phyloP scores from a whole-genome alignment of 2,888 invertebrate species.

The Bellardia pandia region DNA sequence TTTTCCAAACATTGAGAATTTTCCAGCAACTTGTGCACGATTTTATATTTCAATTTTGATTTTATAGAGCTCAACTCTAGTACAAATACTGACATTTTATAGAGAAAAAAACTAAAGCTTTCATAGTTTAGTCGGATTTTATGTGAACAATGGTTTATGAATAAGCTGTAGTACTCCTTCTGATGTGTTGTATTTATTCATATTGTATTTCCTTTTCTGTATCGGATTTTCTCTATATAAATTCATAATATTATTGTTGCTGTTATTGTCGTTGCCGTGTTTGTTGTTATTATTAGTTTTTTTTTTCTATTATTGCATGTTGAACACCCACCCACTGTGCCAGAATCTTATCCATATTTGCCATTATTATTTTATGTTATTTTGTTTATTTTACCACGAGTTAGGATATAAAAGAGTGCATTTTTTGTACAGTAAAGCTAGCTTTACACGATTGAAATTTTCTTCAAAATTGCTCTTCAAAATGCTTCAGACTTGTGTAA shows the following conservation, averaged over 20 bases:
- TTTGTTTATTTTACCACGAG: neutral
- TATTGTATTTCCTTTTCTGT: constrained; percentile 63
- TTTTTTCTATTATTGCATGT: neutral
- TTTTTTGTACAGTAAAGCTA: too few relatives aligned
- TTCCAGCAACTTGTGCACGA: too few relatives aligned
- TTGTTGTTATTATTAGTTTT: constrained; percentile 53
- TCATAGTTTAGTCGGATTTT: too few relatives aligned
- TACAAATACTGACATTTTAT: too few relatives aligned
- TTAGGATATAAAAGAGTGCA: constrained; percentile 1
- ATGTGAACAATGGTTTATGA: too few relatives aligned
- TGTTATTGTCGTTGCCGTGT: constrained; percentile 11
- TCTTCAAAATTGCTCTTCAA: too few relatives aligned
- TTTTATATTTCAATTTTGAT: too few relatives aligned
- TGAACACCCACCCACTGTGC: constrained; percentile 14
- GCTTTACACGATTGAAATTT: too few relatives aligned
- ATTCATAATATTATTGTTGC: constrained; percentile 57
- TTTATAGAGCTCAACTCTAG: too few relatives aligned
- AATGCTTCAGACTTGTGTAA: too few relatives aligned
- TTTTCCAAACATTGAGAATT: too few relatives aligned
- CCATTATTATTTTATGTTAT: constrained; percentile 18
- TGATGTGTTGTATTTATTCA: constrained; percentile 33
- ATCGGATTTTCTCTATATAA: constrained; percentile 54
- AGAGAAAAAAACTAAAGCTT: too few relatives aligned
- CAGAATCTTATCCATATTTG: constrained; percentile 23
- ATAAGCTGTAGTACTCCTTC: neutral